These are phyloP conservation scores for Globodera rostochiensis DNA, from an alignment of 1,140 invertebrate genomes.

Conservation along the genomic window DNA sequence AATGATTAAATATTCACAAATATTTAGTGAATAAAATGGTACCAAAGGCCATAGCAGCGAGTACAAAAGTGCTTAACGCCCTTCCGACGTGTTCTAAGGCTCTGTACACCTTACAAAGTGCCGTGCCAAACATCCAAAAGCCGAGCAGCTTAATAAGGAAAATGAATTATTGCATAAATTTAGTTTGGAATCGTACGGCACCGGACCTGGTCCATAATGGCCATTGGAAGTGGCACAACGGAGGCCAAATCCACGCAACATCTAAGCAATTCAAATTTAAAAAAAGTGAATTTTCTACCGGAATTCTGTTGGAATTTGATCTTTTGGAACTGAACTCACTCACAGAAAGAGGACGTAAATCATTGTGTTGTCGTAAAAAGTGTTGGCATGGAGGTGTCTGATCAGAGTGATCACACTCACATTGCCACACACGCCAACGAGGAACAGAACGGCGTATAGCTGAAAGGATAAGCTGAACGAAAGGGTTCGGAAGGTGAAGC, in stretches of 20 bases:
- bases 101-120: constrained; percentile 56
- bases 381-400: constrained; percentile 56
- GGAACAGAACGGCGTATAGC: constrained; percentile 60
- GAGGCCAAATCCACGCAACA: constrained; percentile 60
- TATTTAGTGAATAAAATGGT: not conserved
- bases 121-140: constrained; percentile 65
- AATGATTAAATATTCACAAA: not conserved
- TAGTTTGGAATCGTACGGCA: not conserved
- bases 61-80: constrained; percentile 58
- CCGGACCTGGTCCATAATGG: constrained; percentile 58
- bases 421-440: constrained; percentile 62
- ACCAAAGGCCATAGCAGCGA: constrained; percentile 38
- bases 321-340: not conserved
- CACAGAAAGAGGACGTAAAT: constrained; percentile 58
- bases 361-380: constrained; percentile 61
- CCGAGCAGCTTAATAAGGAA: constrained; percentile 47
- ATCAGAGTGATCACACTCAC: constrained; percentile 58
- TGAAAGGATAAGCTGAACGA: constrained; percentile 28
- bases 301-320: not conserved
- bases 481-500: constrained; percentile 6
- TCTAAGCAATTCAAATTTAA: not conserved
- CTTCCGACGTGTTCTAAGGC: constrained; percentile 55
- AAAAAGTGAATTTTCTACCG: no score
- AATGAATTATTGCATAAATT: not conserved
- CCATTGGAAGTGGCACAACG: constrained; percentile 63